A percentile compares a stretch with the other conserved stretches of the same genome.
phyloP scores from a whole-genome alignment of 2,888 invertebrate species.

The Meandrusa payeni region DNA sequence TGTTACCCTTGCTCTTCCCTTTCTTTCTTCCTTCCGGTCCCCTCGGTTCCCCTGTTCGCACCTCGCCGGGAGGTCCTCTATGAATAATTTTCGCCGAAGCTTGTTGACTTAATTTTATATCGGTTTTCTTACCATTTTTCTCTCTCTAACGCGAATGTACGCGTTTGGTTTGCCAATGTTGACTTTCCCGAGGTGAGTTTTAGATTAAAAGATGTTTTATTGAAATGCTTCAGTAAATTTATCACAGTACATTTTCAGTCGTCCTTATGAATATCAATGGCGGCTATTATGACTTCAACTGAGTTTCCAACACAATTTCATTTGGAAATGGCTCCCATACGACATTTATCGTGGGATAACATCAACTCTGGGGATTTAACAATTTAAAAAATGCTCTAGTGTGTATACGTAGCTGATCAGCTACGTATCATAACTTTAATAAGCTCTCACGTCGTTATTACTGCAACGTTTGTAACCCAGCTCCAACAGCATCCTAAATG shows the following conservation, averaged over 20 bases:
- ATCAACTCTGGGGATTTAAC: no score
- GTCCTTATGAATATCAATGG: constrained; percentile 12
- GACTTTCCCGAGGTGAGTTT: constrained; percentile 10
- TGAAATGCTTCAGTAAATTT: constrained; percentile 12
- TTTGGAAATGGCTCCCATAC: not conserved
- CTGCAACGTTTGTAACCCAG: no score
- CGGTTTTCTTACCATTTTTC: constrained; percentile 46
- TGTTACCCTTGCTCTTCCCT: constrained; percentile 46
- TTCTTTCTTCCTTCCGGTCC: constrained; percentile 23
- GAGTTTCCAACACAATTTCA: not conserved
- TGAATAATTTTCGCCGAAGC: constrained; percentile 72
- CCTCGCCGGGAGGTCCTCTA: constrained; percentile 61
- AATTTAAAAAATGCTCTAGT: no score
- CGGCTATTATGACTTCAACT: not conserved
- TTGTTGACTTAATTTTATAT: constrained; percentile 80
- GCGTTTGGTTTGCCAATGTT: constrained; percentile 17
- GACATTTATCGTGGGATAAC: no score
- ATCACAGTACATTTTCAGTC: not conserved
- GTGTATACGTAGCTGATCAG: no score
- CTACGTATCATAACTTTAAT: no score
- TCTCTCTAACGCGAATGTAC: constrained; percentile 13
- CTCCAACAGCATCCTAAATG: no score
- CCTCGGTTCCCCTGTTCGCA: constrained; percentile 33
- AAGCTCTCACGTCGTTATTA: no score
- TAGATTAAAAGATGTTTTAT: constrained; percentile 24